phyloP scores from a whole-genome alignment of 2,113 vertebrate genomes.

The Loxodonta africana region DNA sequence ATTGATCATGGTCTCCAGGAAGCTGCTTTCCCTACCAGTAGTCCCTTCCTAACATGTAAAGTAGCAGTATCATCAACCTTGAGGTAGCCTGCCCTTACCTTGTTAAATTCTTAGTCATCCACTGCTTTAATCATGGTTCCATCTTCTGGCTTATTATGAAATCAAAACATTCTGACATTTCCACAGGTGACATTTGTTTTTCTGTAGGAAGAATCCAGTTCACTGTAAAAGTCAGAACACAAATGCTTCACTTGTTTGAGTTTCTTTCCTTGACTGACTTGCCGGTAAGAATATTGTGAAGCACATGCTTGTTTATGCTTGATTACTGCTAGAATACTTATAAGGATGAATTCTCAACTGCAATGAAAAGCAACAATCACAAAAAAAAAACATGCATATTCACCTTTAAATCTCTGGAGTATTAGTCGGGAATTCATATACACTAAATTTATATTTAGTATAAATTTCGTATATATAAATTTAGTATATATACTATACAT shows the following conservation, averaged over 20 bases:
- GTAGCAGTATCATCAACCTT: not conserved
- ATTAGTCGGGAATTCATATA: not conserved
- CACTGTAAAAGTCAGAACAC: not conserved
- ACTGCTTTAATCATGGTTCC: not conserved
- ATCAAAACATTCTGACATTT: slow-evolving; percentile 64
- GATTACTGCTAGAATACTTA: slow-evolving; percentile 5
- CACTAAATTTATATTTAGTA: too few relatives aligned
- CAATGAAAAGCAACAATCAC: not conserved
- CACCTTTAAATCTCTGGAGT: not conserved
- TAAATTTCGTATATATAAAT: too few relatives aligned
- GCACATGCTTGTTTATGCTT: not conserved
- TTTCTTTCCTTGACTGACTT: slow-evolving; percentile 17
- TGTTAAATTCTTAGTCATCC: slow-evolving; percentile 30
- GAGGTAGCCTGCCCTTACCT: not conserved
- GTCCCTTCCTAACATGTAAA: not conserved
- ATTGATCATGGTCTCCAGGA: not conserved
- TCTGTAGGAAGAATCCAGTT: slow-evolving; percentile 18
- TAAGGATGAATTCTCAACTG: not conserved
- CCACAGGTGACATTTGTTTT: slow-evolving; percentile 36
- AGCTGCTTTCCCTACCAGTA: not conserved
- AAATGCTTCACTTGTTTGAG: not conserved
- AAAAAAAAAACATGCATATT: not conserved
- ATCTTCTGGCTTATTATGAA: slow-evolving; percentile 50
- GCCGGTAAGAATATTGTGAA: not conserved
- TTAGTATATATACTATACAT: too few relatives aligned